Percentiles rank a stretch among this genome's conserved stretches.
Conservation (phyloP, 2,888 invertebrate species). For the Heliconius hortense region DNA sequence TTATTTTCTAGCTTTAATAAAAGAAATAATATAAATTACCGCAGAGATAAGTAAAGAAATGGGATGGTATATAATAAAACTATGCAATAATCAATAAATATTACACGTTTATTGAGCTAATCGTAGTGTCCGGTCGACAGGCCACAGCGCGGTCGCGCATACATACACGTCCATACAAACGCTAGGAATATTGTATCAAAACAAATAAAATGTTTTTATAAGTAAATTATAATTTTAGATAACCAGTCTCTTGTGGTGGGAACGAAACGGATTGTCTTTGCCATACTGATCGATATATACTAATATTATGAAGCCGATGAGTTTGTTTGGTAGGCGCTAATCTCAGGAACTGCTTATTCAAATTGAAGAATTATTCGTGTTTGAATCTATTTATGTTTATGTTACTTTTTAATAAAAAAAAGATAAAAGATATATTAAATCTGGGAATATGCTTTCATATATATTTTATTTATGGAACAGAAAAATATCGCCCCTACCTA, state of each 20-base stretch:
- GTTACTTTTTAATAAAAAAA: too few species aligned
- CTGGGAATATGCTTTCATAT: too few species aligned
- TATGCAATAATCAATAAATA: slow-evolving; percentile 61
- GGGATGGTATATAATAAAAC: slow-evolving; percentile 45
- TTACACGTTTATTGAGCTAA: slow-evolving; percentile 65
- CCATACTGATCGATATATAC: slow-evolving; percentile 30
- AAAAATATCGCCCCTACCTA: too few species aligned
- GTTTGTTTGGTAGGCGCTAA: too few species aligned
- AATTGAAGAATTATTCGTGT: too few species aligned
- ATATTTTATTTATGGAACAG: too few species aligned
- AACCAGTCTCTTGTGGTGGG: slow-evolving; percentile 61
- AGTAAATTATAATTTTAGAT: slow-evolving; percentile 49
- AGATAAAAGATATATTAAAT: too few species aligned
- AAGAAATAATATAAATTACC: too few species aligned
- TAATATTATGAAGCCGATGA: too few species aligned
- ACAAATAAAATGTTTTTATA: slow-evolving; percentile 36
- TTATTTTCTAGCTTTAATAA: too few species aligned
- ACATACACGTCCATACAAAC: slow-evolving; percentile 37
- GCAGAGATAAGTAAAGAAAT: neutral
- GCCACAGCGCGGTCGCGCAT: slow-evolving; percentile 41
- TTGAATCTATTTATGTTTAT: too few species aligned
- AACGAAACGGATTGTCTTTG: slow-evolving; percentile 34
- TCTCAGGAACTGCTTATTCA: too few species aligned
- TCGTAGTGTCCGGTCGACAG: slow-evolving; percentile 49
- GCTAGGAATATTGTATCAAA: slow-evolving; percentile 22